phyloP scores from a whole-genome alignment of 2,888 invertebrate genomes.

The Lymantria monacha region DNA sequence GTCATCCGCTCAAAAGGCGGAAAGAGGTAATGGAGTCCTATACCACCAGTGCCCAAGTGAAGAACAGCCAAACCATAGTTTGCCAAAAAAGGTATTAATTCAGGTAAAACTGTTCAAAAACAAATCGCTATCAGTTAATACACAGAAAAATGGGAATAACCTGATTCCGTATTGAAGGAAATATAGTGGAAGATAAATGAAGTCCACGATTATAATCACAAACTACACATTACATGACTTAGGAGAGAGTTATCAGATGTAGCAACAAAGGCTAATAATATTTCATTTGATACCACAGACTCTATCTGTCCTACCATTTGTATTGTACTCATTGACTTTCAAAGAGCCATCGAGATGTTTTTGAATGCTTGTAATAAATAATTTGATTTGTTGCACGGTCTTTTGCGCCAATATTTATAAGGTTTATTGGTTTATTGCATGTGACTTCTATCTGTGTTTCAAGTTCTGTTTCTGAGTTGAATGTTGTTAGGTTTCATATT shows the following conservation, averaged over 20 bases:
- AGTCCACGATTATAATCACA: background rate
- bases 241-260: slow-evolving; percentile 30
- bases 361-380: background rate
- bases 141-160: too few relatives aligned
- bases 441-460: background rate
- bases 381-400: background rate
- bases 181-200: background rate
- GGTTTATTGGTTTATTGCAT: background rate
- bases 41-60: too few relatives aligned
- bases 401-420: background rate
- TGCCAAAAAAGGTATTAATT: too few relatives aligned
- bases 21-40: too few relatives aligned
- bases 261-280: slow-evolving; percentile 27
- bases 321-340: slow-evolving; percentile 10
- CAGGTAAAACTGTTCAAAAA: too few relatives aligned
- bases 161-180: too few relatives aligned
- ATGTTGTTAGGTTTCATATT: too few relatives aligned
- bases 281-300: slow-evolving; percentile 18
- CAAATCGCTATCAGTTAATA: too few relatives aligned
- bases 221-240: background rate
- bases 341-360: slow-evolving; percentile 3
- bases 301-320: slow-evolving; percentile 9
- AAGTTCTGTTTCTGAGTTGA: background rate
- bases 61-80: too few relatives aligned
- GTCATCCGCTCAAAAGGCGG: too few relatives aligned